These are phyloP conservation scores for Pristionchus entomophagus DNA, from an alignment of 2,888 invertebrate genomes.

Conservation along the genomic window DNA sequence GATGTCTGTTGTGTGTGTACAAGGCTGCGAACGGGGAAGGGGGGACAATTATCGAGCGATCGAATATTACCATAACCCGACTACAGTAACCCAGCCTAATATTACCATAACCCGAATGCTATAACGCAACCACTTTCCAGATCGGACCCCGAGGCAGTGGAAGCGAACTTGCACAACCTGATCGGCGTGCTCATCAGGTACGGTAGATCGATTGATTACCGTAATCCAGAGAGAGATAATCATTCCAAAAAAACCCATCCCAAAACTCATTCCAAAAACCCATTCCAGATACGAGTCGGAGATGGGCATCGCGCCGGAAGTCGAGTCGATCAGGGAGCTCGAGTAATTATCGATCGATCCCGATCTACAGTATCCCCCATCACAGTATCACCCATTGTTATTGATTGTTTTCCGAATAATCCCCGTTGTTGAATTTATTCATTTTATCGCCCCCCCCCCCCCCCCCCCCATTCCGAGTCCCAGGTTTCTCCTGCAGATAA, in stretches of 20 bases:
- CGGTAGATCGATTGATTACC: too few relatives aligned
- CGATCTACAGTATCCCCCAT: not conserved
- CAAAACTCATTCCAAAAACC: too few relatives aligned
- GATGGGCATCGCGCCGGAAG: constrained; percentile 62
- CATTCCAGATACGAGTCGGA: too few relatives aligned
- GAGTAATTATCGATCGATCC: constrained; percentile 48
- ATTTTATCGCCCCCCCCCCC: constrained; percentile 19
- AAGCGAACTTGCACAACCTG: constrained; percentile 69
- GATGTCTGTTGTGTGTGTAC: not conserved
- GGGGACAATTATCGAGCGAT: constrained; percentile 30
- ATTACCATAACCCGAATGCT: constrained; percentile 12
- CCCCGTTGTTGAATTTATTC: constrained; percentile 45
- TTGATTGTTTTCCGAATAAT: constrained; percentile 47
- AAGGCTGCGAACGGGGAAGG: too few relatives aligned
- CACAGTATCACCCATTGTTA: constrained; percentile 36
- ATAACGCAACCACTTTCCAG: not conserved
- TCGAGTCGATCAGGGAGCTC: constrained; percentile 59
- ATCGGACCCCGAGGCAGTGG: constrained; percentile 52
- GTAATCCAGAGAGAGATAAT: too few relatives aligned
- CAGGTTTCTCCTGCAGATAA: not conserved
- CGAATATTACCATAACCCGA: too few relatives aligned
- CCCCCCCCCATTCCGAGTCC: constrained; percentile 8
- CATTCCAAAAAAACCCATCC: too few relatives aligned
- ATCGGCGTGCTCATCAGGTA: constrained; percentile 72
- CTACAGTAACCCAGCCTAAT: too few relatives aligned